phyloP scores from a whole-genome alignment of 1,140 invertebrate species.

The Drosophila punjabiensis region DNA sequence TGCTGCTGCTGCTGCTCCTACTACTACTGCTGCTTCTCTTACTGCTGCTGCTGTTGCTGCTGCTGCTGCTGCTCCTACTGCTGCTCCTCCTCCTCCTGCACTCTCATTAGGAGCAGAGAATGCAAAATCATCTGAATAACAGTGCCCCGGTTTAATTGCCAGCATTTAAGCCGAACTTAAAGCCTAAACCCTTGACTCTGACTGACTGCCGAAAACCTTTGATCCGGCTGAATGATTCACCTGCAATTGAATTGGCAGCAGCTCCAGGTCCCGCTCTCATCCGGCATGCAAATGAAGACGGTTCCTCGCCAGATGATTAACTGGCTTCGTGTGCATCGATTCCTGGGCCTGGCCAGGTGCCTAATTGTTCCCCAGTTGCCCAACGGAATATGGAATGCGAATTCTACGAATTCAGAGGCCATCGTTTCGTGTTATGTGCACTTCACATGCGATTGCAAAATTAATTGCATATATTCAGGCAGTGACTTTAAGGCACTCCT shows the following conservation, averaged over 20 bases:
- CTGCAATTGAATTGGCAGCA: constrained; percentile 9
- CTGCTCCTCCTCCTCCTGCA: constrained; percentile 38
- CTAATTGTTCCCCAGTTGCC: constrained; percentile 20
- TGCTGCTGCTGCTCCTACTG: constrained; percentile 11
- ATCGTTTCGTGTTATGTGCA: constrained; percentile 53
- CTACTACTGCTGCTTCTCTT: too few relatives aligned
- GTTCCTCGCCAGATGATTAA: constrained; percentile 13
- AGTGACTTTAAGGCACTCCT: constrained; percentile 28
- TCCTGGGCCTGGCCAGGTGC: constrained; percentile 10
- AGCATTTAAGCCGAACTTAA: constrained; percentile 12
- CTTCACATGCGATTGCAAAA: constrained; percentile 63
- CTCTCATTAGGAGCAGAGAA: constrained; percentile 43
- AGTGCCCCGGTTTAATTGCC: constrained; percentile 32
- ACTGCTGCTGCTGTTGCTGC: background rate
- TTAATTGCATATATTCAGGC: constrained; percentile 41
- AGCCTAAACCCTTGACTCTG: constrained; percentile 1
- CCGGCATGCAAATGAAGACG: constrained; percentile 30
- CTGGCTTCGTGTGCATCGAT: constrained; percentile 12
- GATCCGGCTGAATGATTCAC: constrained; percentile 25
- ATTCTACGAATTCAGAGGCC: constrained; percentile 32
- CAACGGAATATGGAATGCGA: constrained; percentile 24
- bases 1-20: constrained; percentile 15
- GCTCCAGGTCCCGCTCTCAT: background rate
- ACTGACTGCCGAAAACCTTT: constrained; percentile 1
- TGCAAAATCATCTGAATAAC: constrained; percentile 60